These are phyloP conservation scores for Andrena haemorrhoa DNA, from an alignment of 2,888 invertebrate species.

Conservation along the genomic window DNA sequence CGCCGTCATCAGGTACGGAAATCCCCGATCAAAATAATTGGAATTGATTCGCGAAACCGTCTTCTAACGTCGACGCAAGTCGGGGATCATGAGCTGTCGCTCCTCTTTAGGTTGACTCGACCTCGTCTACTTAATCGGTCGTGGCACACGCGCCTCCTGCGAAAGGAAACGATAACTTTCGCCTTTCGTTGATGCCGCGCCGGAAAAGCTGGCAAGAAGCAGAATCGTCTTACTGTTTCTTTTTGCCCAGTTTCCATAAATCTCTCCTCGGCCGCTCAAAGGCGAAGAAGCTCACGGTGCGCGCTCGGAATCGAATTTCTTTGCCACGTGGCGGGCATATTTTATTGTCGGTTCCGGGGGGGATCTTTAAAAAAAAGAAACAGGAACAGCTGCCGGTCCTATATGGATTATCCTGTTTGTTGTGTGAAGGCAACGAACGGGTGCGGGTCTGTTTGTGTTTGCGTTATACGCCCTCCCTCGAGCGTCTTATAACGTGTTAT, in stretches of 20 bases:
- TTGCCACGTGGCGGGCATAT: slow-evolving; percentile 76
- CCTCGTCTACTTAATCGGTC: background rate
- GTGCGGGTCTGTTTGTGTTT: slow-evolving; percentile 49
- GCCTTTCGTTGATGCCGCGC: slow-evolving; percentile 33
- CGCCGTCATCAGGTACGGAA: slow-evolving; percentile 69
- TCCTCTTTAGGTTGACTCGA: background rate
- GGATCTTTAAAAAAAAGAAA: slow-evolving; percentile 60
- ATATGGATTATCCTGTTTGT: slow-evolving; percentile 60
- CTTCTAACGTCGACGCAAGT: background rate
- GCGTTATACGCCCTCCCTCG: slow-evolving; percentile 27
- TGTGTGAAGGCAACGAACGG: slow-evolving; percentile 53
- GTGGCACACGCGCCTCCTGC: slow-evolving; percentile 3
- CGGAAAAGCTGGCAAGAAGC: slow-evolving; percentile 40
- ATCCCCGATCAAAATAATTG: slow-evolving; percentile 78
- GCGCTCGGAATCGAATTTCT: slow-evolving; percentile 72
- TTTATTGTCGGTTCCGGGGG: slow-evolving; percentile 70
- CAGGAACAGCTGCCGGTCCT: slow-evolving; percentile 61
- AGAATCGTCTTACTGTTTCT: slow-evolving; percentile 66
- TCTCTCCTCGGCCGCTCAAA: slow-evolving; percentile 69
- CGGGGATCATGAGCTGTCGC: background rate
- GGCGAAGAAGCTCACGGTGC: slow-evolving; percentile 47
- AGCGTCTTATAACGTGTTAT: slow-evolving; percentile 47
- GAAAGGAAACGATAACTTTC: slow-evolving; percentile 35
- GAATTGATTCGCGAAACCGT: slow-evolving; percentile 73
- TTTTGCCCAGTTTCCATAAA: slow-evolving; percentile 72